These are phyloP conservation scores for Eudyptes chrysolophus DNA, from an alignment of 2,113 vertebrate species.

Conservation along the genomic window DNA sequence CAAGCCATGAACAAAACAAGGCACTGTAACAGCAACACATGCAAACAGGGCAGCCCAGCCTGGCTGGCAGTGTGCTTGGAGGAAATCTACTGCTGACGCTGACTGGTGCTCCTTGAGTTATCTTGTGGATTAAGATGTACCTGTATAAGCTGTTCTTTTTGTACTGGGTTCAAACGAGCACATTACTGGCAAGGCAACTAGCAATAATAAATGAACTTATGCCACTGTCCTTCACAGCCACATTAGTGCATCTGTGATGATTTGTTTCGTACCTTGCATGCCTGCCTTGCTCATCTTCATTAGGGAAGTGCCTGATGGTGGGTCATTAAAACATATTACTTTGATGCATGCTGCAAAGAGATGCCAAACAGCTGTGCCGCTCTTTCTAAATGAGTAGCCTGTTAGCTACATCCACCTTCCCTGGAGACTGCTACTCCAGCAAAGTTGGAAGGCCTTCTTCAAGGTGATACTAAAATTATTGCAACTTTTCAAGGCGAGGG, in stretches of 20 bases:
- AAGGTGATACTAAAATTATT: background rate
- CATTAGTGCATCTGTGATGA: background rate
- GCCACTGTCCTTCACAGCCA: background rate
- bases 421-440: background rate
- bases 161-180: background rate
- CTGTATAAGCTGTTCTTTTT: background rate
- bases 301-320: background rate
- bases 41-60: fast-evolving
- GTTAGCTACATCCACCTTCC: background rate
- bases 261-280: background rate
- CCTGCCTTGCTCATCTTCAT: background rate
- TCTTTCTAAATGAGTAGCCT: background rate
- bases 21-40: background rate
- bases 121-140: background rate
- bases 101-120: background rate
- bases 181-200: background rate
- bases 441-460: background rate
- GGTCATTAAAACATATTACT: background rate
- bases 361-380: background rate
- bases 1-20: background rate
- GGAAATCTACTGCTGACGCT: background rate
- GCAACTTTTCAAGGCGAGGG: background rate
- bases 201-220: background rate
- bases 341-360: background rate
- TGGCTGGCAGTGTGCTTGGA: background rate